Evolutionary conservation across 2,888 invertebrate species (phyloP), one percentile per base, ranked within the genome.

Genomic region (Clivina fossor): DNA sequence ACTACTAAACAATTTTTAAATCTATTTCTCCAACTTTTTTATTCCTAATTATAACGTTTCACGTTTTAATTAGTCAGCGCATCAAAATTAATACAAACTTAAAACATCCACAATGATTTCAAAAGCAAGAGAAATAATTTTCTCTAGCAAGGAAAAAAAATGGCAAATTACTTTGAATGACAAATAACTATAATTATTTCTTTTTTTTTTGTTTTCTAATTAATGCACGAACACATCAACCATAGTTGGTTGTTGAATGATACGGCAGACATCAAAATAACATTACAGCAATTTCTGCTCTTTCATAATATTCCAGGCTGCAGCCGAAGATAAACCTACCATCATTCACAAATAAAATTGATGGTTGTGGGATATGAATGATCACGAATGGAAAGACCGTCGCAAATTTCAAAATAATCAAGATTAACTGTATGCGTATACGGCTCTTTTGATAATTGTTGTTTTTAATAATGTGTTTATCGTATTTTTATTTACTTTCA

Each of bases 251-350:
- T 51, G 41, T 43, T 32, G 33, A 43, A 51, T 24, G 26, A 4
- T 43, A 37, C 24, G 33, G 37, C 41, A 43, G 33, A 41, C 51
- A 51, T 51, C 51, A 51, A 51, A 51, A 51, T 51, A 43, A 51
- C 41, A 51, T 51, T 51, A 51, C 32, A 35, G n/a, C n/a, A n/a
- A n/a, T 48, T 37, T 48, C 24, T 48, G 48, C 37, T n/a, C n/a
- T 46, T 46, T 46, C 46, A 32, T 46, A 46, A 28, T n/a, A n/a
- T n/a, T n/a, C 19, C 46, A 5, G 28, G 19, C 18, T n/a, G 28
- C 46, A 46, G 48, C 32, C 43, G 50, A n/a, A n/a, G n/a, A n/a
- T n/a, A n/a, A n/a, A n/a, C n/a, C 51, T 30, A 41, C 33, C 51
- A 51, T 51, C 51, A 43, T 33, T 51, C 51, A 51, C 30, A 51